Evolutionary conservation across 2,888 invertebrate genomes (phyloP).

Genomic region (Tenthredo livida): DNA sequence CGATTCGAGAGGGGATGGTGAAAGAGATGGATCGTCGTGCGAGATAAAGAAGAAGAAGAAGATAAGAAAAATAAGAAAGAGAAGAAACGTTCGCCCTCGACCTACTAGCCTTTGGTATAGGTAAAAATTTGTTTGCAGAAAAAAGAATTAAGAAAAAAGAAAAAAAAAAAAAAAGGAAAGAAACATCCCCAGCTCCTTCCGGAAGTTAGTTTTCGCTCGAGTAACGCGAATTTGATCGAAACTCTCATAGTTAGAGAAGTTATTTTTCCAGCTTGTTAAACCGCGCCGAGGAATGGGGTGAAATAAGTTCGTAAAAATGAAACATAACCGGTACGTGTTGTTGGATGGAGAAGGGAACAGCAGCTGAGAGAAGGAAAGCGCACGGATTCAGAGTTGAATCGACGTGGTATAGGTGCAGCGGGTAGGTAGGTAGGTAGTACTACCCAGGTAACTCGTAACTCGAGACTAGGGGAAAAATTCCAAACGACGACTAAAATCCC

Average conservation of each 20-base stretch:
- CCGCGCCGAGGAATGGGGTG: background rate
- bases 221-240: background rate
- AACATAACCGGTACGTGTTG: background rate
- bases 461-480: background rate
- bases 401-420: background rate
- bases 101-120: background rate
- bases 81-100: too few relatives aligned
- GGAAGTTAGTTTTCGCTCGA: background rate
- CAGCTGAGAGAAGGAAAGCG: background rate
- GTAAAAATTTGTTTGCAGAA: background rate
- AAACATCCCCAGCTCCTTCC: background rate
- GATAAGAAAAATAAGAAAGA: too few relatives aligned
- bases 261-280: background rate
- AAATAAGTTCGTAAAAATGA: conserved; percentile 13
- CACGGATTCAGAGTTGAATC: background rate
- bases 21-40: conserved; percentile 26
- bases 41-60: background rate
- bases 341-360: background rate
- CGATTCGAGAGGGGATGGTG: background rate
- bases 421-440: background rate
- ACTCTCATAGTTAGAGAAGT: background rate
- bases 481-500: conserved; percentile 1
- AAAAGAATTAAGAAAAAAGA: too few relatives aligned
- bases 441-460: background rate
- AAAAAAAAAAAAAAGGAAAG: too few relatives aligned